Evolutionary conservation across 2,888 invertebrate genomes (phyloP).

Genomic region (Metacarcinus magister): DNA sequence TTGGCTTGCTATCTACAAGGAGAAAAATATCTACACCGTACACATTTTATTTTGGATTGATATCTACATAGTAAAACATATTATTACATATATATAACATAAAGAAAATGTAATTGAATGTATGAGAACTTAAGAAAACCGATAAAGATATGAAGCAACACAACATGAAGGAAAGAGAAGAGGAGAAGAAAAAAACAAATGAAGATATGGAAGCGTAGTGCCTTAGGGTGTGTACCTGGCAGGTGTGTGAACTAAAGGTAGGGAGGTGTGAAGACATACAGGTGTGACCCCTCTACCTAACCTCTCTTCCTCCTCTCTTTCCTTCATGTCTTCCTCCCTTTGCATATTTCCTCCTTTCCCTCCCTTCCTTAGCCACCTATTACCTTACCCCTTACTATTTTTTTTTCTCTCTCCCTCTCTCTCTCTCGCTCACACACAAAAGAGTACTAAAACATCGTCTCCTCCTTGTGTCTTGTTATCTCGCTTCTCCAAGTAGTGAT

Average conservation of each 20-base stretch:
- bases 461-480: background rate
- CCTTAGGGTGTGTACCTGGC: background rate
- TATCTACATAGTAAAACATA: too few relatives aligned
- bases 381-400: background rate
- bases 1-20: too few relatives aligned
- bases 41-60: too few relatives aligned
- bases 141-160: too few relatives aligned
- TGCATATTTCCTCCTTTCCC: background rate
- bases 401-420: background rate
- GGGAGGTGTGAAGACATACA: background rate
- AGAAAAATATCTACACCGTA: too few relatives aligned
- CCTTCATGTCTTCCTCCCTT: background rate
- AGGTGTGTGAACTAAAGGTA: background rate
- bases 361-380: background rate
- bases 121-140: too few relatives aligned
- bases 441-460: background rate
- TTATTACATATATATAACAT: too few relatives aligned
- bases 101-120: too few relatives aligned
- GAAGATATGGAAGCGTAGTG: background rate
- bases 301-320: background rate
- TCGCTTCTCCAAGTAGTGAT: background rate
- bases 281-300: background rate
- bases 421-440: constrained; percentile 4
- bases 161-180: background rate
- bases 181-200: background rate